Percentiles rank a stretch among this genome's conserved stretches.
These are phyloP conservation scores for Drosophila grimshawi DNA, from an alignment of 1,140 invertebrate genomes.

Conservation along the genomic window DNA sequence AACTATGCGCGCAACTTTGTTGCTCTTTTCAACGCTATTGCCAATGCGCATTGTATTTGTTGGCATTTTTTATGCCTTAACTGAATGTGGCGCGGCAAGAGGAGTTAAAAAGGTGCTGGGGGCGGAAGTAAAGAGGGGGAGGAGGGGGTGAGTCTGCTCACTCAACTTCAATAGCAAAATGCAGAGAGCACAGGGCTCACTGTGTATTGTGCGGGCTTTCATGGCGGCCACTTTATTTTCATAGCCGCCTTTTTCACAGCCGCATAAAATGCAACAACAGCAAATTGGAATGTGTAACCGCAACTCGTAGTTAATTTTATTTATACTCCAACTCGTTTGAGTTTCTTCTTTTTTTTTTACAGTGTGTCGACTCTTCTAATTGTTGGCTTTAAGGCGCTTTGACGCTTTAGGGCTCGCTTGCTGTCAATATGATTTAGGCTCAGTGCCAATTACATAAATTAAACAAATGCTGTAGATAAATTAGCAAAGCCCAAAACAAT, in stretches of 20 bases:
- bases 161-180: conserved; percentile 27
- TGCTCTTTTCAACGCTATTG: conserved; percentile 79
- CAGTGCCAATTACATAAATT: conserved; percentile 70
- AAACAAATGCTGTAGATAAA: conserved; percentile 77
- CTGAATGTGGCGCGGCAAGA: conserved; percentile 8
- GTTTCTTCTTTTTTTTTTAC: conserved; percentile 20
- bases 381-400: conserved; percentile 50
- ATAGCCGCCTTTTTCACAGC: conserved; percentile 80
- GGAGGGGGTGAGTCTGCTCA: not conserved
- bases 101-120: not conserved
- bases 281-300: conserved; percentile 82
- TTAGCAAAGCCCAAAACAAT: conserved; percentile 68
- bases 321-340: conserved; percentile 54
- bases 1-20: conserved; percentile 63
- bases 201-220: conserved; percentile 49
- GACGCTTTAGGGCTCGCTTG: not conserved
- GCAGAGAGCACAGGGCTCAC: not conserved
- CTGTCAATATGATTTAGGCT: conserved; percentile 66
- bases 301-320: conserved; percentile 81
- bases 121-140: not conserved
- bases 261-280: conserved; percentile 81
- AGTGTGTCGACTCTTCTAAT: conserved; percentile 34
- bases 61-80: conserved; percentile 65
- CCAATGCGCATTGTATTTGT: conserved; percentile 78
- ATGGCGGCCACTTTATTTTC: conserved; percentile 76